These are phyloP conservation scores for Andricus curvator DNA, from an alignment of 2,888 invertebrate species.

Conservation along the genomic window DNA sequence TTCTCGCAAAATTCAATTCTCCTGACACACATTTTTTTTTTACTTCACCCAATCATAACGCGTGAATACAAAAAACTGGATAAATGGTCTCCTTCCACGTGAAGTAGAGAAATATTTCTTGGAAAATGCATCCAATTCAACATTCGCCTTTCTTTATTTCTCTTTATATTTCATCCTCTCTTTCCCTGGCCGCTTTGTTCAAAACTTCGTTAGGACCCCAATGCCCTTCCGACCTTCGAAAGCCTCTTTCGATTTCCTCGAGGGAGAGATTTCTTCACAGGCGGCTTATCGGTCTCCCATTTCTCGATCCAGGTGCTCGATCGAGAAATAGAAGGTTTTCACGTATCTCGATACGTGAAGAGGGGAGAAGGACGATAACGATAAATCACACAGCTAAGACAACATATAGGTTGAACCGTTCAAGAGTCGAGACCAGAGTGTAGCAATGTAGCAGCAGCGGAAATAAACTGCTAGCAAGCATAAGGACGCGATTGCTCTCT, in stretches of 20 bases:
- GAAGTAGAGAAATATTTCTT: background rate
- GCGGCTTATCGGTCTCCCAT: constrained; percentile 24
- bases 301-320: constrained; percentile 15
- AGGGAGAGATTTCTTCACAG: constrained; percentile 27
- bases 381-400: constrained; percentile 68
- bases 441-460: constrained; percentile 29
- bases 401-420: constrained; percentile 49
- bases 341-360: background rate
- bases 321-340: constrained; percentile 5
- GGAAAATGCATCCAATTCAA: background rate
- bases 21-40: too few relatives aligned
- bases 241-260: constrained; percentile 23
- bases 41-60: background rate
- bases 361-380: constrained; percentile 52
- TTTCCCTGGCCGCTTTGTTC: background rate
- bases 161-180: constrained; percentile 23
- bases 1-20: too few relatives aligned
- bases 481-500: constrained; percentile 35
- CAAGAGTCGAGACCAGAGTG: background rate
- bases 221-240: constrained; percentile 28
- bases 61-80: background rate
- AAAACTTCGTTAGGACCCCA: constrained; percentile 30
- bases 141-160: background rate
- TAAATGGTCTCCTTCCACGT: background rate
- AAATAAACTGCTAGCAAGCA: constrained; percentile 36